phyloP scores from a whole-genome alignment of 2,888 invertebrate species.

The Drosophila kokeensis region DNA sequence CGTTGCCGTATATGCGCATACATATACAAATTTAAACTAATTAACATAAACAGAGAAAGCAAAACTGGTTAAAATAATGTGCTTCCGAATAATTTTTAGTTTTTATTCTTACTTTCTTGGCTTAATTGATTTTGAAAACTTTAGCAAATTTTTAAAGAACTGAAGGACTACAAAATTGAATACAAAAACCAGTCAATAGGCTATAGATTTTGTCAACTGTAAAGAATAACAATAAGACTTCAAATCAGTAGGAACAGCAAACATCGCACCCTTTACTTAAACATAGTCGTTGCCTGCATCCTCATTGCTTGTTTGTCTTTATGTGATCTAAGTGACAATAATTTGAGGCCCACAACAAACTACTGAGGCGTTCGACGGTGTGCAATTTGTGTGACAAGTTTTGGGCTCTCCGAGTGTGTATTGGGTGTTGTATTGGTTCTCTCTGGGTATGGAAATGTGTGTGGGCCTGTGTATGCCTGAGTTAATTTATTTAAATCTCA shows the following conservation, averaged over 20 bases:
- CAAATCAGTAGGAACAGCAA: slow-evolving; percentile 5
- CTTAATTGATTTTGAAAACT: background rate
- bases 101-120: background rate
- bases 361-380: slow-evolving; percentile 9
- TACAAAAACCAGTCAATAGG: background rate
- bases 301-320: slow-evolving; percentile 19
- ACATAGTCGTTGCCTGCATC: slow-evolving; percentile 4
- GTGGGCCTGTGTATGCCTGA: slow-evolving; percentile 55
- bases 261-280: slow-evolving; percentile 19
- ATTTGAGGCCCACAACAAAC: slow-evolving; percentile 24
- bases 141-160: background rate
- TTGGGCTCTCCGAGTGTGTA: slow-evolving; percentile 19
- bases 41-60: slow-evolving; percentile 7
- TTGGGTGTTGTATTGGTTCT: slow-evolving; percentile 24
- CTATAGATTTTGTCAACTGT: background rate
- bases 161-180: background rate
- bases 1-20: slow-evolving; percentile 12
- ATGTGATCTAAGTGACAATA: slow-evolving; percentile 28
- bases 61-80: background rate
- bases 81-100: background rate
- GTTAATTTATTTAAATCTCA: slow-evolving; percentile 76
- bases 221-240: background rate
- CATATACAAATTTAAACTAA: slow-evolving; percentile 10
- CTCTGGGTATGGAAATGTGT: slow-evolving; percentile 1
- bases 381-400: slow-evolving; percentile 28